Conservation (phyloP, 1,140 invertebrate genomes). For the Drosophila erecta region DNA sequence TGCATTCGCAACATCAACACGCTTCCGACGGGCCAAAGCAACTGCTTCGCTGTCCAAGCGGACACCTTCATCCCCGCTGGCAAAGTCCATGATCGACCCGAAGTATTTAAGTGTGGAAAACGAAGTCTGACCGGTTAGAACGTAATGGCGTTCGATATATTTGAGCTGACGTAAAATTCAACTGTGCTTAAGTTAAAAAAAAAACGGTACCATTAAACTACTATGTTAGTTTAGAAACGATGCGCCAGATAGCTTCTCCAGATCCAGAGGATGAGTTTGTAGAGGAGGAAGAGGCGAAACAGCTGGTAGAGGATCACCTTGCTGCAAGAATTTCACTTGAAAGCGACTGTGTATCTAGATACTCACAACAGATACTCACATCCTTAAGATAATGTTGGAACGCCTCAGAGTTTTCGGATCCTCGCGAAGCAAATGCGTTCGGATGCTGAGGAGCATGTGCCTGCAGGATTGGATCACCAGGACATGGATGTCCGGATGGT, state of each 20-base stretch:
- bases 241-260: constrained; percentile 38
- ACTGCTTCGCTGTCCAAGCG: no score
- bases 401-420: constrained; percentile 43
- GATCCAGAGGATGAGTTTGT: constrained; percentile 62
- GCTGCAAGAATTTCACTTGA: constrained; percentile 19
- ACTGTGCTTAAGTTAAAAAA: constrained; percentile 6
- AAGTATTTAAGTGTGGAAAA: neutral
- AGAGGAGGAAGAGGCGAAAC: constrained; percentile 53
- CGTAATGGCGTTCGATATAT: neutral
- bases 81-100: no score
- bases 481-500: neutral
- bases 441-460: constrained; percentile 63
- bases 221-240: neutral
- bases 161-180: neutral
- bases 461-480: constrained; percentile 10
- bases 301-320: constrained; percentile 48
- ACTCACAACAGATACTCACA: constrained; percentile 51
- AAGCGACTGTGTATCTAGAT: no score
- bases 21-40: no score
- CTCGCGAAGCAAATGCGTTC: constrained; percentile 54
- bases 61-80: no score
- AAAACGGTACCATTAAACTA: neutral
- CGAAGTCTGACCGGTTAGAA: no score
- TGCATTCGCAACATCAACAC: no score
- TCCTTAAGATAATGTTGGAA: constrained; percentile 29